Conservation (phyloP, 2,113 vertebrate species). For the Anguilla japonica region DNA sequence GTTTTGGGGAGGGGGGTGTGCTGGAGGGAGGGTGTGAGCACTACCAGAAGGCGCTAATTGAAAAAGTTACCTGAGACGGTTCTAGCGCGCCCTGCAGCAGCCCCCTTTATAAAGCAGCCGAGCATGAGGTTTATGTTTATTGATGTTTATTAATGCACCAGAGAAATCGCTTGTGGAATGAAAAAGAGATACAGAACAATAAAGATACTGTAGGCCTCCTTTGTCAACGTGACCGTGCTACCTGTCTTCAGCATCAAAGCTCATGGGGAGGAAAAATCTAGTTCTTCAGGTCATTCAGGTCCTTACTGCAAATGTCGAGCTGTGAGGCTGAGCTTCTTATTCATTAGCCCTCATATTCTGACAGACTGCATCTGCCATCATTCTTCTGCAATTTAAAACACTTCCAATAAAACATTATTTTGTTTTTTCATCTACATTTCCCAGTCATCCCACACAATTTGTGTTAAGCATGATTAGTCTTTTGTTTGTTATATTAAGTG, state of each 20-base stretch:
- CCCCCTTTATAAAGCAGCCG: slow-evolving; percentile 28
- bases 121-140: slow-evolving; percentile 55
- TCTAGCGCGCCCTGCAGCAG: slow-evolving; percentile 26
- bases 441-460: neutral
- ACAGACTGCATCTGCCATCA: no score
- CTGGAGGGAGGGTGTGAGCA: neutral
- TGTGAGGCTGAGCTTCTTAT: slow-evolving; percentile 46
- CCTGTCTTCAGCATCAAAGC: neutral
- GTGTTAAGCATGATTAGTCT: no score
- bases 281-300: slow-evolving; percentile 50
- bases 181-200: neutral
- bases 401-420: slow-evolving; percentile 19
- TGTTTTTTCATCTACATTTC: slow-evolving; percentile 37
- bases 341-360: slow-evolving; percentile 51
- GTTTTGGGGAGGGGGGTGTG: neutral
- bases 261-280: neutral
- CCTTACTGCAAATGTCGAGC: neutral
- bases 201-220: neutral
- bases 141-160: slow-evolving; percentile 58
- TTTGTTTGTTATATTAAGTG: no score
- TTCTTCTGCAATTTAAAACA: no score
- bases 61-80: slow-evolving; percentile 55
- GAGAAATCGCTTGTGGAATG: slow-evolving; percentile 3
- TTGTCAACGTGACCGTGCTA: neutral
- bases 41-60: slow-evolving; percentile 54